Conservation (phyloP, 2,888 invertebrate species). For the Podabrus alpinus region DNA sequence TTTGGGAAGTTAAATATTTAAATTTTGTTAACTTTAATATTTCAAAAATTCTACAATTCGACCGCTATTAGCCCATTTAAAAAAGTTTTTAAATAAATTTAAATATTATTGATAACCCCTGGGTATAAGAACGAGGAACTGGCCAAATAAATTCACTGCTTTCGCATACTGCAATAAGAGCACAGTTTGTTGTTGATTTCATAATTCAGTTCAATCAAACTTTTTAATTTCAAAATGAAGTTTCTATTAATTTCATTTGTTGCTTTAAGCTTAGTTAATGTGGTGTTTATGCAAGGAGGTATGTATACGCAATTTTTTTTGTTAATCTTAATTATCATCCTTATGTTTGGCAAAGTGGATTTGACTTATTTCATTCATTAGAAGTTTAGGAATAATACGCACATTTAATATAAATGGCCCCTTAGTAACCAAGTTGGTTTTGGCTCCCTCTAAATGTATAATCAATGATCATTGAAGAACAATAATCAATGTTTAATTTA, state of each 20-base stretch:
- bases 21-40: not conserved
- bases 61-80: no score
- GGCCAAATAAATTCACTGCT: not conserved
- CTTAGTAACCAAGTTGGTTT: no score
- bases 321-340: no score
- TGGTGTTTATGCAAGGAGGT: not conserved
- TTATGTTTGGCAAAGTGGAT: no score
- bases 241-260: not conserved
- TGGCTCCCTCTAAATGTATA: no score
- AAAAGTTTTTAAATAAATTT: not conserved
- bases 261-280: not conserved
- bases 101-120: not conserved
- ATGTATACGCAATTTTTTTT: not conserved
- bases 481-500: no score
- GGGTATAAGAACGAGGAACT: not conserved
- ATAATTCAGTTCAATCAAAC: not conserved
- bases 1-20: no score
- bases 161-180: not conserved
- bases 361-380: not conserved
- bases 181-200: no score
- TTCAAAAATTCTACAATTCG: not conserved
- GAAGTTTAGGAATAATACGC: not conserved
- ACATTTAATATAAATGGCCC: no score
- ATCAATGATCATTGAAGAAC: no score
- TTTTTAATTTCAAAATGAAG: not conserved